Evolutionary conservation across 2,797 vertebrate species (phyloP), one percentile per base, ranked within the genome.

Genomic region (Sebastes steindachneri): DNA sequence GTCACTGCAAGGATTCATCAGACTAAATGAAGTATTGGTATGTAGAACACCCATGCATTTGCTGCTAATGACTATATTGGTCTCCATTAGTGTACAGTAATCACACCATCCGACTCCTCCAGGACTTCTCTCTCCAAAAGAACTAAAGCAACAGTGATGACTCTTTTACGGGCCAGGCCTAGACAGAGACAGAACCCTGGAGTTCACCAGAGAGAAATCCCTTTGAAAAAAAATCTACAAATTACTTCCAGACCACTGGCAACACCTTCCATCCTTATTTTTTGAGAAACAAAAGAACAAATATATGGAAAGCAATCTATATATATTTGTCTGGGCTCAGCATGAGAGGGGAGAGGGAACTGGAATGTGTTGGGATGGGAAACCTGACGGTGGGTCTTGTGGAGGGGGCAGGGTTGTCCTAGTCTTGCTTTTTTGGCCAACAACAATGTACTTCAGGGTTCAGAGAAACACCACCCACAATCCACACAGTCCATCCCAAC

Each of bases 191-290:
- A 68, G 69, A 73, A 85, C 69, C 54, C 60, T 23, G 26, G 51
- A 59, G 41, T 53, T 48, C 9, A 26, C 41, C 63, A 68, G 48
- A 78, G 45, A 86, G 72, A 88, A 82, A 82, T 76, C 73, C 19
- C 64, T 21, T 57, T 29, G 7, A 68, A 80, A 65, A 77, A 65
- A 58, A 57, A 48, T 68, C 6, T 11, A 55, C 72, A 86, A 88
- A 95, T 90, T 31, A 76, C 75, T 92, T 85, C 79, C 87, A 94
- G 88, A 92, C 77, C 41, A 51, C 11, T 48, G 70, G 69, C 77
- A 80, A 86, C 35, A 64, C 29, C 10, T 68, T 63, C 62, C 23
- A 11, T 75, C 19, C 23, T 57, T 75, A 15, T 67, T 77, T 45
- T 63, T 69, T 21, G 23, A 54, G 53, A 74, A 86, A 87, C 76